Evolutionary conservation across 2,113 vertebrate genomes (phyloP), one percentile per base, ranked within the genome.

Genomic region (Ceyx cyanopectus): DNA sequence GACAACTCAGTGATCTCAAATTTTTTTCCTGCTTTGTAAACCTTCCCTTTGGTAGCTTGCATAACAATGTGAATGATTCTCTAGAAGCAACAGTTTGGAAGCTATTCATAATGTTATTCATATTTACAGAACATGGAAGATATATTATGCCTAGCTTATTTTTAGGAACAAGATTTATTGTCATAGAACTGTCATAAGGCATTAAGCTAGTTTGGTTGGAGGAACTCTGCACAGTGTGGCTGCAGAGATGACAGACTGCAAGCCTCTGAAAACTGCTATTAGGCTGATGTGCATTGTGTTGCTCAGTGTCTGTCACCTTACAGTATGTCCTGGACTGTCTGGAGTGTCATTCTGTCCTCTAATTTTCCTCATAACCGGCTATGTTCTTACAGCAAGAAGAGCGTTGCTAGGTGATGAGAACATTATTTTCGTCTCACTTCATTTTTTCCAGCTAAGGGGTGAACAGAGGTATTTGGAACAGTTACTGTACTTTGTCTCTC

Each of bases 101-200:
- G 77, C 80, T 90, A 85, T 80, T 87, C 90, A 37, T 37, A 92
- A 90, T 94, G 84, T 81, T 94, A 88, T 78, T 90, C 53, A 65
- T 93, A 70, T 81, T 97, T 92, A 46, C 85, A 90, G 85, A 90
- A 87, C 81, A 85, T 94, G 93, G 95, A 96, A 96, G 95, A 94
- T 89, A 77, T 54, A 90, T 96, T 96, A 88, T 92, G 83, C 48
- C 70, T 79, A 32, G 78, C 83, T 97, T 97, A 96, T 96, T 97
- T 97, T 97, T 97, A 97, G 96, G 91, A 87, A 30, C 50, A 70
- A 73, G 43, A 50, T 94, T 95, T 96, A 79, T 72, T 94, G 79
- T 80, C 80, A 11, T 34, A 65, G 79, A 93, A 73, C 76, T 94
- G 94, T 94, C 91, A 90, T 46, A 61, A 94, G 77, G 67, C 92